Evolutionary conservation across 2,888 invertebrate genomes (phyloP).

Genomic region (Listrodromus nycthemerus): DNA sequence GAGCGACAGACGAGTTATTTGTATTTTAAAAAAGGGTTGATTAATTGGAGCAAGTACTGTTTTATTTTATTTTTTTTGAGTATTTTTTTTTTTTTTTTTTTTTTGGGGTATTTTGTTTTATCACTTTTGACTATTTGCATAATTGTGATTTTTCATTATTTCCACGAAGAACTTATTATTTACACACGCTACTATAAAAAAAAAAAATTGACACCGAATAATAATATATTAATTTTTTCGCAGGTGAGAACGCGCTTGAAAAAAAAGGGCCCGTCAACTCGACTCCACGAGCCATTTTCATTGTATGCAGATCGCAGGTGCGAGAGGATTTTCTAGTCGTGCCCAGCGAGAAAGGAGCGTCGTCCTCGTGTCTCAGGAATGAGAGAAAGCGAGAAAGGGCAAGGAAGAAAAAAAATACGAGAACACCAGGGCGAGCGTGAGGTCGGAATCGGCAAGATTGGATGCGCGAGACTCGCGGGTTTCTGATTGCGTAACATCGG

Average conservation of each 20-base stretch:
- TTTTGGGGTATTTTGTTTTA: too few species aligned
- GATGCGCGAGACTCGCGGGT: constrained; percentile 46
- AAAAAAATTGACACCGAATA: too few species aligned
- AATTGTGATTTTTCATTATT: too few species aligned
- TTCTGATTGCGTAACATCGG: constrained; percentile 49
- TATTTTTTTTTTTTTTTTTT: too few species aligned
- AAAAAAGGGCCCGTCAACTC: neutral
- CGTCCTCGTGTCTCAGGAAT: constrained; percentile 17
- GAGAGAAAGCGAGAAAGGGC: constrained; percentile 56
- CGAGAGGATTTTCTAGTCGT: neutral
- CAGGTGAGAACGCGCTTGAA: neutral
- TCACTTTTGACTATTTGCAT: too few species aligned
- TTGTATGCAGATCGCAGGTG: constrained; percentile 19
- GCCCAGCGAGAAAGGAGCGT: constrained; percentile 3
- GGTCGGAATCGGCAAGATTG: constrained; percentile 62
- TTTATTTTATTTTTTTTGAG: too few species aligned
- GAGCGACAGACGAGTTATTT: too few species aligned
- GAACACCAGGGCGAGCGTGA: constrained; percentile 56
- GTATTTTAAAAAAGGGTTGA: too few species aligned
- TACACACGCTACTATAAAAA: too few species aligned
- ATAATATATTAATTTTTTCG: too few species aligned
- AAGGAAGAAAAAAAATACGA: constrained; percentile 23
- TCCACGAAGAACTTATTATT: too few species aligned
- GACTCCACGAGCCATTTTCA: neutral
- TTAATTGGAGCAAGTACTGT: too few species aligned